Base-by-base conservation (phyloP, 2,888 invertebrate genomes). In the Pseudolycoriella hygida region DNA sequence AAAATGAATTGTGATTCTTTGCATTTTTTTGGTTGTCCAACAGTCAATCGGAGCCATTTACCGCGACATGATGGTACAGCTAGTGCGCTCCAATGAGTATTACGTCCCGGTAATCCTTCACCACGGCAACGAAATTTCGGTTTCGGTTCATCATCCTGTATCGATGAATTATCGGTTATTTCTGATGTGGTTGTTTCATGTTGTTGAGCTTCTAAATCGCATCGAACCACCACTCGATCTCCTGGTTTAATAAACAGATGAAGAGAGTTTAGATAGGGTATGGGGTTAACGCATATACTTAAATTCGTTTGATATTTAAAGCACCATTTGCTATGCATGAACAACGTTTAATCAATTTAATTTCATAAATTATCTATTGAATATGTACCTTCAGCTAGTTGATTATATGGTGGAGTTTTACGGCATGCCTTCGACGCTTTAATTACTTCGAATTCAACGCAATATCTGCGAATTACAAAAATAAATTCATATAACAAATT, bases 51-150 rank as follows among this genome's bases (percentile, higher is more conserved):
- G 41, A 82, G 66, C 89, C 89, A 90, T 60, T 87, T 85, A 34
- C 89, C 90, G 57, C 85, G 85, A 63, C 90, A 90, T 56, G 86
- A 83, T 1, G 83, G 81, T n/a, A 80, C 80, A 41, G 84, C 78
- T 30, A 89, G 71, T 31, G 87, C 85, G 54, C 81, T 81, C 80
- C 84, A 90, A 47, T 86, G 72, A 11, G 88, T 88, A 49, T 77
- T 71, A 47, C 79, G 72, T 1, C 77, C 77, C 25, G 76, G 69
- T 2, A 82, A 79, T 0, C 90, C 89, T 60, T 89, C 88, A 1
- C 90, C 90, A 50, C 80, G 78, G 68, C 90, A 90, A 46, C 63
- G 65, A 47, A 60, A 62, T 50, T 52, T 58, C 45, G 49, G 15
- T 37, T 46, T 49, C 41, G 55, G 52, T 17, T 50, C 47, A 17